phyloP scores from a whole-genome alignment of 2,888 invertebrate species.

The Polyploca ridens region DNA sequence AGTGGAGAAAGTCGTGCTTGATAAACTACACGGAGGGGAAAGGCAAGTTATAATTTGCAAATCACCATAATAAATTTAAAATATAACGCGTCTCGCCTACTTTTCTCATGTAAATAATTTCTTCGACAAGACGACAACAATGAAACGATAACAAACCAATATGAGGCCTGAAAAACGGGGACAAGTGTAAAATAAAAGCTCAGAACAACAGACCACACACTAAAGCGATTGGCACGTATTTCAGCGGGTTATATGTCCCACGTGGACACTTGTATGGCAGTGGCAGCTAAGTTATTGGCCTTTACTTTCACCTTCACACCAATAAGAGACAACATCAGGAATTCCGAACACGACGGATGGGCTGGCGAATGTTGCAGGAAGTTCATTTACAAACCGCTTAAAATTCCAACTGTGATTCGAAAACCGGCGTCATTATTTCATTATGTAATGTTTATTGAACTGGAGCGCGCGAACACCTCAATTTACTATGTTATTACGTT shows the following conservation, averaged over 20 bases:
- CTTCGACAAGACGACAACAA: constrained; percentile 22
- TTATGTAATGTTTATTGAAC: constrained; percentile 14
- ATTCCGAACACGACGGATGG: constrained; percentile 59
- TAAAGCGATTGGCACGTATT: constrained; percentile 45
- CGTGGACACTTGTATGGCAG: constrained; percentile 35
- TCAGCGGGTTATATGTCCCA: constrained; percentile 33
- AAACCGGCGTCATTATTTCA: constrained; percentile 38
- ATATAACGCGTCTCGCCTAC: constrained; percentile 14
- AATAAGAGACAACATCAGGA: constrained; percentile 44
- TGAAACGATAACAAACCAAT: constrained; percentile 28
- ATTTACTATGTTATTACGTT: constrained; percentile 16
- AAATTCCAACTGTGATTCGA: constrained; percentile 53
- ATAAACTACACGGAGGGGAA: constrained; percentile 91
- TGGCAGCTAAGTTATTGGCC: constrained; percentile 40
- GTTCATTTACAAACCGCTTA: constrained; percentile 42
- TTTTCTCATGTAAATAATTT: constrained; percentile 29
- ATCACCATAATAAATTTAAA: constrained; percentile 10
- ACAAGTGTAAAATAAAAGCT: constrained; percentile 31
- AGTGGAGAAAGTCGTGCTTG: constrained; percentile 63
- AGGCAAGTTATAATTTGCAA: constrained; percentile 61
- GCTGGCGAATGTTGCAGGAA: constrained; percentile 54
- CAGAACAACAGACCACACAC: constrained; percentile 45
- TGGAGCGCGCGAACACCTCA: constrained; percentile 14
- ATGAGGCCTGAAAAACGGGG: constrained; percentile 30
- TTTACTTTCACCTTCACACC: constrained; percentile 66